Conservation (phyloP, 2,113 vertebrate species). For the Enhydra lutris region DNA sequence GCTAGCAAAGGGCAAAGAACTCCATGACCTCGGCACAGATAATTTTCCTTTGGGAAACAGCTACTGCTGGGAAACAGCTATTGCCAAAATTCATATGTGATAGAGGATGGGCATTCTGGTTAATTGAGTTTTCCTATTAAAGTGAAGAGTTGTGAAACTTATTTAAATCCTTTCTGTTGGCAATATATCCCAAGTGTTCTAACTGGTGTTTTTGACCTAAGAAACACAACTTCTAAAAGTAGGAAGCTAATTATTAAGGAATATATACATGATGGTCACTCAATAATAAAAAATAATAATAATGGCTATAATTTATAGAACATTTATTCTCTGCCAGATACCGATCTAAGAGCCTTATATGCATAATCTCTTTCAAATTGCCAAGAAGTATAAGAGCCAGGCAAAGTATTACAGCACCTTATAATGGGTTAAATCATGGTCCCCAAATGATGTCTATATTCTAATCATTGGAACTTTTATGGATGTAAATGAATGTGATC, state of each 20-base stretch:
- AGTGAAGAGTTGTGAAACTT: not conserved
- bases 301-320: not conserved
- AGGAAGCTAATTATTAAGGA: not conserved
- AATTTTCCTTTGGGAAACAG: not conserved
- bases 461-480: not conserved
- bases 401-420: not conserved
- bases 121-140: not conserved
- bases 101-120: not conserved
- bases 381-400: not conserved
- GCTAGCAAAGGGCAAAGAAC: not conserved
- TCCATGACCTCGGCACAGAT: not conserved
- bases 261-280: not conserved
- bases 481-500: not conserved
- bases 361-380: not conserved
- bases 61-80: not conserved
- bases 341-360: not conserved
- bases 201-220: not conserved
- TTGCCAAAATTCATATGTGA: not conserved
- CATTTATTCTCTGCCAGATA: not conserved
- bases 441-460: not conserved
- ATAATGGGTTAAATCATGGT: not conserved
- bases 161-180: not conserved
- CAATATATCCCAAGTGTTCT: not conserved
- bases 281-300: not conserved
- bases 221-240: not conserved